These are phyloP conservation scores for Prietella phreatophila DNA, from an alignment of 2,113 vertebrate species.

Conservation along the genomic window DNA sequence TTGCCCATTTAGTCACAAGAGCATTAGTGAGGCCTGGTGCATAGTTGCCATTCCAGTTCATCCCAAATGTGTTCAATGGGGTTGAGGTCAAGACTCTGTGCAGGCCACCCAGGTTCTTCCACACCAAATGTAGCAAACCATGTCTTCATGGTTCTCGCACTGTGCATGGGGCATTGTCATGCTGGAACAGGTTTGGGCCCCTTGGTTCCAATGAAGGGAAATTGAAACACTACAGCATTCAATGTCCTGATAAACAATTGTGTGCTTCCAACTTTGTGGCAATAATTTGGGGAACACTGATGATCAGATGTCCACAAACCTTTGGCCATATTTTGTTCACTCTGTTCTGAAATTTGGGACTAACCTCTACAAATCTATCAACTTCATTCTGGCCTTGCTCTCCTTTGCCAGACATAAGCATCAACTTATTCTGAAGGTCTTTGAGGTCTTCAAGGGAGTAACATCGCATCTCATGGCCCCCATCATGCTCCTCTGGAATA, in stretches of 20 bases:
- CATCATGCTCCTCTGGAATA: slow-evolving; percentile 73
- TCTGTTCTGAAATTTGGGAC: slow-evolving; percentile 5
- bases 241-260: neutral
- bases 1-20: neutral
- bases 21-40: neutral
- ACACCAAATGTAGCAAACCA: neutral
- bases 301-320: neutral
- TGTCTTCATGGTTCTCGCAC: neutral
- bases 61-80: neutral
- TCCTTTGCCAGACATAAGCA: slow-evolving; percentile 94
- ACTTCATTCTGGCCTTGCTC: slow-evolving; percentile 84
- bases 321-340: neutral
- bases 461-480: slow-evolving; percentile 53
- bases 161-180: neutral
- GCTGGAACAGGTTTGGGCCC: neutral
- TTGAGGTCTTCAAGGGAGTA: slow-evolving; percentile 85
- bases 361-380: slow-evolving; percentile 88
- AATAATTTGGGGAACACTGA: neutral
- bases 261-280: neutral
- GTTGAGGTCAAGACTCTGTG: neutral
- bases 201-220: neutral
- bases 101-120: neutral
- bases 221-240: neutral
- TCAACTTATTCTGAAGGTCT: slow-evolving; percentile 93
- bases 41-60: neutral